Evolutionary conservation across 2,888 invertebrate genomes (phyloP).

Genomic region (Isotomurus palustris): DNA sequence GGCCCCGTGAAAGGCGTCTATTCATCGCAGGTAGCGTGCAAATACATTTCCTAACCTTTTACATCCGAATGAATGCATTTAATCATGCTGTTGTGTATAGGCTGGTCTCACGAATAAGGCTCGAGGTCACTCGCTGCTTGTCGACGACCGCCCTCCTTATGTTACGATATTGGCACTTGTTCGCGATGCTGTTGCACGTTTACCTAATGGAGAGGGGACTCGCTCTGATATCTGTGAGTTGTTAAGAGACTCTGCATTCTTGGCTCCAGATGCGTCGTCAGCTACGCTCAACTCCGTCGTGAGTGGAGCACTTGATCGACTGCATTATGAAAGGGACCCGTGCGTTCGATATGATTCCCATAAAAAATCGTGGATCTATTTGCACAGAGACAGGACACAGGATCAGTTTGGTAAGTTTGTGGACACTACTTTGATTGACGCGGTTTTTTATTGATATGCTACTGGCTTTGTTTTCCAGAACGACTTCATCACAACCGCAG

Average conservation of each 20-base stretch:
- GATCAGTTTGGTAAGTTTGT: constrained; percentile 59
- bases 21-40: constrained; percentile 48
- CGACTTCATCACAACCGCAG: constrained; percentile 45
- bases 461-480: constrained; percentile 23
- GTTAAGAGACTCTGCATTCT: constrained; percentile 68
- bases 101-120: constrained; percentile 57
- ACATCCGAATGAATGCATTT: no score
- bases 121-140: constrained; percentile 77
- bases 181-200: constrained; percentile 85
- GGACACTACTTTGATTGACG: background rate
- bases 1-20: constrained; percentile 78
- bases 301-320: constrained; percentile 81
- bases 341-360: constrained; percentile 89
- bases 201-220: constrained; percentile 93
- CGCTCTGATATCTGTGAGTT: constrained; percentile 85
- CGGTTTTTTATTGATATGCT: background rate
- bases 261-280: constrained; percentile 53
- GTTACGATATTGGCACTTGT: constrained; percentile 86
- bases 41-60: no score
- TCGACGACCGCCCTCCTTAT: constrained; percentile 77
- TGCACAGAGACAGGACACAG: constrained; percentile 68
- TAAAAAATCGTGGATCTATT: constrained; percentile 91
- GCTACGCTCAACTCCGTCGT: constrained; percentile 76
- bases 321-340: constrained; percentile 77
- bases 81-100: no score